Evolutionary conservation across 2,113 vertebrate species (phyloP), one percentile per base, ranked within the genome.

Genomic region (Paradoxurus hermaphroditus): DNA sequence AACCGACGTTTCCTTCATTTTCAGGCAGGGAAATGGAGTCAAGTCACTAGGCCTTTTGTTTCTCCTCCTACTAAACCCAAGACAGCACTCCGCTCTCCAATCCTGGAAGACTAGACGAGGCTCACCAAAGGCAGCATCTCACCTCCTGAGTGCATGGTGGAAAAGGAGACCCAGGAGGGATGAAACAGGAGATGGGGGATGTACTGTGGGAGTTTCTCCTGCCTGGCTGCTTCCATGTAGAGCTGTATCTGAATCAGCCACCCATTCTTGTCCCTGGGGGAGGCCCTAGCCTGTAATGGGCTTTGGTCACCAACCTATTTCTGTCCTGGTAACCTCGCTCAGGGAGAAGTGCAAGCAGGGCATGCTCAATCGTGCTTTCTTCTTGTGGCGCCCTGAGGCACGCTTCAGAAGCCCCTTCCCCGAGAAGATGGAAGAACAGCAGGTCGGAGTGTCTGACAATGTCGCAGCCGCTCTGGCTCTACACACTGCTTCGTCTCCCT

Each of bases 361-460:
- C 11, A 9, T 0, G 5, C 44, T 75, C 65, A 75, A 1, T 44
- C 0, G 0, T 49, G 34, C 51, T 91, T 86, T 82, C 73, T 67
- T 83, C 78, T n/a, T 11, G 27, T 7, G 1, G 36, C 25, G 14
- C 87, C 59, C 72, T 7, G 7, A 75, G 68, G 41, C 81, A 34
- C 73, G 21, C 39, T 91, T 67, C 29, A 46, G 86, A 92, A 27
- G 67, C 3, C 0, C 2, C 0, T 56, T 46, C 88, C 39, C 63
- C 9, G 77, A 94, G 56, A 59, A 68, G 91, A 84, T 3, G 7
- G 63, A 49, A 79, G 77, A 97, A 84, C 84, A 56, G 72, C 95
- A 73, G 41, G 83, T 97, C 94, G 87, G 63, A 85, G 82, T 23
- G 75, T 96, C 21, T 98, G 97, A 98, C 94, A 95, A 94, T 86